Conservation (phyloP, 1,140 invertebrate genomes). For the Aphelenchoides fujianensis region DNA sequence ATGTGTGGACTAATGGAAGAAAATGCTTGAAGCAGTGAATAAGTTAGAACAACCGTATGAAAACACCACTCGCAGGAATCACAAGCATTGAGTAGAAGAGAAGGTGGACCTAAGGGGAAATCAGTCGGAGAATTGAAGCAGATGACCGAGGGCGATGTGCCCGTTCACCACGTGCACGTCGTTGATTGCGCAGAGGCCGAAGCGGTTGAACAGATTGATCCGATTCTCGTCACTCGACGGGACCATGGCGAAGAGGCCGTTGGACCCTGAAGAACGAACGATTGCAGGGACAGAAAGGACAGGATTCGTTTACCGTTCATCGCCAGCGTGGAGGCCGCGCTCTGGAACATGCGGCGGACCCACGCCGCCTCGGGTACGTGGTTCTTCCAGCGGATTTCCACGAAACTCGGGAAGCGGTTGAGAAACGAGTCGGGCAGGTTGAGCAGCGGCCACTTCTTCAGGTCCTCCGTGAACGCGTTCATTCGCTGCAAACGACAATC, state of each 20-base stretch:
- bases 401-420: slow-evolving; percentile 27
- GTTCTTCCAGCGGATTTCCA: slow-evolving; percentile 44
- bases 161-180: slow-evolving; percentile 15
- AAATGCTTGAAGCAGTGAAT: neutral
- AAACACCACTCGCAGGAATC: neutral
- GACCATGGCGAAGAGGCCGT: slow-evolving; percentile 43
- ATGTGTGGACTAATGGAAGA: too few species aligned
- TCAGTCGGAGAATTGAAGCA: neutral
- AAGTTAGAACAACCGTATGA: neutral
- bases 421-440: slow-evolving; percentile 31
- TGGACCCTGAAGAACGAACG: slow-evolving; percentile 25
- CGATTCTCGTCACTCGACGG: slow-evolving; percentile 12
- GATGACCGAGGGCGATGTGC: neutral
- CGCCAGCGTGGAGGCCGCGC: slow-evolving; percentile 35
- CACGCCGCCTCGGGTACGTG: slow-evolving; percentile 37
- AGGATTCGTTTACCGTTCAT: slow-evolving; percentile 35
- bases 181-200: slow-evolving; percentile 31
- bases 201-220: slow-evolving; percentile 36
- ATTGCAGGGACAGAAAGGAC: slow-evolving; percentile 11
- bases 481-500: slow-evolving; percentile 6
- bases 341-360: slow-evolving; percentile 38
- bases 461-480: slow-evolving; percentile 2
- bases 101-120: too few species aligned
- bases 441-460: slow-evolving; percentile 24
- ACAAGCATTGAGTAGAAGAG: too few species aligned